A percentile compares a stretch with the other conserved stretches of the same genome.
phyloP scores from a whole-genome alignment of 2,888 invertebrate species.

The Aromia moschata region DNA sequence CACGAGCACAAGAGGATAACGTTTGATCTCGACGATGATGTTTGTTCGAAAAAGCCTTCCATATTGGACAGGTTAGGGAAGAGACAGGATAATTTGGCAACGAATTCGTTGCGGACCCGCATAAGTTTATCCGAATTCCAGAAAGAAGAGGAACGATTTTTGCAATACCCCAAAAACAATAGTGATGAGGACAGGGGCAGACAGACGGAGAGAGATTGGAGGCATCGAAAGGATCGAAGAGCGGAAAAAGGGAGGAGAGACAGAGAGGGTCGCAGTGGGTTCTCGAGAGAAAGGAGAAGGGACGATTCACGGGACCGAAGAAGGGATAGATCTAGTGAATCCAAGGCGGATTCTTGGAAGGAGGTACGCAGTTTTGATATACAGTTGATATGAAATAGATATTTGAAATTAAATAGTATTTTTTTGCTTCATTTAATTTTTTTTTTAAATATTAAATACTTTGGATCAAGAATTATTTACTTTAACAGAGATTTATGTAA shows the following conservation, averaged over 20 bases:
- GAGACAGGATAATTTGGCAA: constrained; percentile 45
- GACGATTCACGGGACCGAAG: constrained; percentile 38
- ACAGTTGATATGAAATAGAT: no score
- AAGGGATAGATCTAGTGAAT: constrained; percentile 18
- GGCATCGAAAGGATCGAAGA: constrained; percentile 32
- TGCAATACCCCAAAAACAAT: constrained; percentile 50
- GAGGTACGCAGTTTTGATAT: constrained; percentile 12
- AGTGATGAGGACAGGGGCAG: constrained; percentile 32
- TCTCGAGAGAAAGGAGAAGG: constrained; percentile 26
- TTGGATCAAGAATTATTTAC: no score
- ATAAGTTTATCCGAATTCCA: constrained; percentile 51
- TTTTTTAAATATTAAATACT: no score
- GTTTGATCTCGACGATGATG: constrained; percentile 34
- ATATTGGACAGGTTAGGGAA: constrained; percentile 65
- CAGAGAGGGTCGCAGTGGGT: constrained; percentile 28
- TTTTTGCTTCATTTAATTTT: no score
- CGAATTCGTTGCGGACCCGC: constrained; percentile 30
- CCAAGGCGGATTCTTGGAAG: constrained; percentile 11
- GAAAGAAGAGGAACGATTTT: constrained; percentile 54
- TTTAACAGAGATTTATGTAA: no score
- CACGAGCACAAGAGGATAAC: constrained; percentile 35
- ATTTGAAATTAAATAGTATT: no score
- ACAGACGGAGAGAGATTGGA: constrained; percentile 24
- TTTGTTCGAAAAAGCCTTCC: constrained; percentile 55
- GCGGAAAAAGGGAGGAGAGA: constrained; percentile 43